Base-by-base conservation (phyloP, 2,797 vertebrate genomes). In the Phyllotis vaccarum region DNA sequence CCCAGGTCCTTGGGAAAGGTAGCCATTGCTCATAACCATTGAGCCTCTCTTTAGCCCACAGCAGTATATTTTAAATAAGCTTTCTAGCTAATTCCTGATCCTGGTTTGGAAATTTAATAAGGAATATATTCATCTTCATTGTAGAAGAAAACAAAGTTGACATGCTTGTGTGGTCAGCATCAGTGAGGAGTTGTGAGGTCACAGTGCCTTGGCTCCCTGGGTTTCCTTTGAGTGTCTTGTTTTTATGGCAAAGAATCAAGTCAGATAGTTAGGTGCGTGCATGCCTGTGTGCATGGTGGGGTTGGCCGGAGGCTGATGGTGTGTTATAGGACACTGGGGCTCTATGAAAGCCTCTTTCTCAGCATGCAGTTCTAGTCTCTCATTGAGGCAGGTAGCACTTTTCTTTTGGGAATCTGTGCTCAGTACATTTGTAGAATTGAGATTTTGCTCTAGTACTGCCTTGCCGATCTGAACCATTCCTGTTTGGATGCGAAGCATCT, bases 101-200 rank as follows among this genome's bases (percentile, higher is more conserved):
- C 34, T 72, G 58, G 80, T 54, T 75, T 95, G 91, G 74, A 46
- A 80, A 58, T 91, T 54, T 86, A 40, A 43, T 75, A 22, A 66
- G 49, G 5, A 66, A 52, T 88, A 22, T 95, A 43, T 90, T 27
- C 31, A 12, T 92, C 49, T 86, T 96, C 37, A 88, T 29, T 85
- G 24, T 74, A 86, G 74, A 87, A 94, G 80, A 31, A 89, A 76
- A 76, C 14, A 68, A 64, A 93, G 72, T 72, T 80, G 40, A 92
- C 75, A 49, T 83, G 31, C 85, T 31, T 80, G 31, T 75, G 0
- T 92, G 83, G 31, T 78, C 75, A 74, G 58, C 85, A 62, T 37
- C 52, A 86, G 40, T 60, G 66, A 74, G 34, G 86, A 81, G 31
- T 79, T 92, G 17, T 79, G 85, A 37, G 37, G 34, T 74, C 46